A percentile compares a stretch with the other conserved stretches of the same genome.
These are phyloP conservation scores for Melinopterus prodromus DNA, from an alignment of 2,888 invertebrate genomes.

Conservation along the genomic window DNA sequence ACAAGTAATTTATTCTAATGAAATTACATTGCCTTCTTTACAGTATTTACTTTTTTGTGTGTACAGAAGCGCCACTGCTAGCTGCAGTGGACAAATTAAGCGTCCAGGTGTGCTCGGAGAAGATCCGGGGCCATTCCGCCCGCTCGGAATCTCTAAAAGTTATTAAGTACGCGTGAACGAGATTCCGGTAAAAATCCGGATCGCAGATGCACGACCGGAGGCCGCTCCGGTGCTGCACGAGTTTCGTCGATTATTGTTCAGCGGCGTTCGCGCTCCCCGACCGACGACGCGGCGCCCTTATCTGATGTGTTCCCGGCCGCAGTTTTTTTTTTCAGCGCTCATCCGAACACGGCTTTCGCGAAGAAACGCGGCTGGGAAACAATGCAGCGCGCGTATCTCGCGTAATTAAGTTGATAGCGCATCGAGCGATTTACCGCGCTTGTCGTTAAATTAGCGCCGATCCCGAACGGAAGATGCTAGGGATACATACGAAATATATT, in stretches of 20 bases:
- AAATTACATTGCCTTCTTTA: too few species aligned
- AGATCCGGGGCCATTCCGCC: not conserved
- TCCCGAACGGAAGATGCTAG: not conserved
- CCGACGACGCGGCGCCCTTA: not conserved
- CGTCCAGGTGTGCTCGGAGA: not conserved
- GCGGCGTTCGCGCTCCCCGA: not conserved
- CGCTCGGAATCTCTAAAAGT: not conserved
- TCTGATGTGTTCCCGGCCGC: not conserved
- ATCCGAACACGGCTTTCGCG: not conserved
- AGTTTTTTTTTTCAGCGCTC: not conserved
- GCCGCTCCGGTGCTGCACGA: not conserved
- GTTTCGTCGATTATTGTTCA: not conserved
- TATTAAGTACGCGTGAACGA: constrained; percentile 4
- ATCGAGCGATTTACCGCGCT: constrained; percentile 44
- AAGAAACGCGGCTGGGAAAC: constrained; percentile 42
- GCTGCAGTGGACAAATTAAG: not conserved
- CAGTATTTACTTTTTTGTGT: too few species aligned
- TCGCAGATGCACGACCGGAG: not conserved
- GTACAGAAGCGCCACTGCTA: too few species aligned
- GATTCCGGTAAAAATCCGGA: constrained; percentile 4
- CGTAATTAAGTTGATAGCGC: constrained; percentile 46
- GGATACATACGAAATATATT: constrained; percentile 4
- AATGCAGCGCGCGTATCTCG: constrained; percentile 42
- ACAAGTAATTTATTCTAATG: too few species aligned
- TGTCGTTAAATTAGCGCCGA: constrained; percentile 45